Evolutionary conservation across 2,113 vertebrate species (phyloP), one percentile per base, ranked within the genome.

Genomic region (Nanorana parkeri): DNA sequence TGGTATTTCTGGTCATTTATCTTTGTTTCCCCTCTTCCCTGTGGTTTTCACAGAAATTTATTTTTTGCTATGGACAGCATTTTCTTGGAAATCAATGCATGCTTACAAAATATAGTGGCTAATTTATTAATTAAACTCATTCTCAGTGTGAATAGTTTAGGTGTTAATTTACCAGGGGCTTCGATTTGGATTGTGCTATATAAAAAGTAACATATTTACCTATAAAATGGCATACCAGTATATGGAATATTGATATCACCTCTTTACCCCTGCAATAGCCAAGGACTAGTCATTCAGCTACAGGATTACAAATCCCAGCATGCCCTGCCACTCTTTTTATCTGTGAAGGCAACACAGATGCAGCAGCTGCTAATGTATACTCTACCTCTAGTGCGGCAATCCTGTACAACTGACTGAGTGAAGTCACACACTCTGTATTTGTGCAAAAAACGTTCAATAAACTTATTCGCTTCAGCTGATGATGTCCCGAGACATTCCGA

Each of bases 371-470:
- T 47, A 47, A 54, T 17, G 19, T 10, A 17, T 5, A 17, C 4
- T 72, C 86, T 85, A 95, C 97, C 97, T 91, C 92, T 92, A 71
- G 85, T 89, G 79, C 91, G 90, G 84, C 96, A 96, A 56, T 90
- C 89, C 29, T 95, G 91, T 75, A 96, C 88, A 32, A 92, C 95
- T 83, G 85, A 93, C 86, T 94, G 94, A 20, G 95, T 91, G 86
- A 98, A 98, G 67, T 91, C 84, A 78, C 94, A 93, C 19, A 99
- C 88, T 80, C 87, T 95, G 87, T 96, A 98, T 67, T 94, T 96
- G 81, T 95, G 93, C 55, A 97, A 91, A 88, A 98, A 98, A 41
- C 88, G 91, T 84, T 96, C 95, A 89, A 96, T 92, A 90, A 98
- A 96, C 19, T 69, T 80, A 32, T 94, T 87, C 58, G 96, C 96